phyloP scores from a whole-genome alignment of 2,797 vertebrate genomes.

The Thaleichthys pacificus region DNA sequence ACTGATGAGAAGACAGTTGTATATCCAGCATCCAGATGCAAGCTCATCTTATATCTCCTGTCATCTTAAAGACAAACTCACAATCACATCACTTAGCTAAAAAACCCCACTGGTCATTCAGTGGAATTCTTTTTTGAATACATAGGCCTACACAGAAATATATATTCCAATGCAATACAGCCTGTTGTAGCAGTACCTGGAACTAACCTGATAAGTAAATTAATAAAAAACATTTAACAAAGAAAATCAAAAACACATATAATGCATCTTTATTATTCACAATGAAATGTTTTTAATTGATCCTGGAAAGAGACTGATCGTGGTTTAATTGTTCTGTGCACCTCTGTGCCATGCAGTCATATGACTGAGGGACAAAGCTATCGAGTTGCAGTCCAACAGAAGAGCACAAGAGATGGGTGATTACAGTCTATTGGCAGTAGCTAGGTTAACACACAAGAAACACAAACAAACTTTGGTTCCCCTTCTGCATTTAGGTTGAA shows the following conservation, averaged over 20 bases:
- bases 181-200: slow-evolving; percentile 30
- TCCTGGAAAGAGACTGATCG: slow-evolving; percentile 30
- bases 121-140: slow-evolving; percentile 24
- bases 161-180: slow-evolving; percentile 31
- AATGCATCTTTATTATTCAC: slow-evolving; percentile 8
- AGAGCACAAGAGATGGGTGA: slow-evolving; percentile 21
- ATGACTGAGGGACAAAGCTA: background rate
- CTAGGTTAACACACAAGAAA: slow-evolving; percentile 29
- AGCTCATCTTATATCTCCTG: slow-evolving; percentile 20
- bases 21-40: slow-evolving; percentile 34
- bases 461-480: slow-evolving; percentile 41
- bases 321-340: background rate
- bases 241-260: slow-evolving; percentile 26
- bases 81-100: slow-evolving; percentile 40
- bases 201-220: slow-evolving; percentile 10
- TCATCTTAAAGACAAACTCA: slow-evolving; percentile 37
- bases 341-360: slow-evolving; percentile 24
- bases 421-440: slow-evolving; percentile 46
- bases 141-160: slow-evolving; percentile 38
- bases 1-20: slow-evolving; percentile 10
- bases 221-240: slow-evolving; percentile 26
- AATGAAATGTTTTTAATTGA: slow-evolving; percentile 19
- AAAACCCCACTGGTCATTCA: slow-evolving; percentile 18
- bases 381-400: slow-evolving; percentile 35
- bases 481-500: slow-evolving; percentile 27